Evolutionary conservation across 2,113 vertebrate genomes (phyloP).

Genomic region (Mionectes macconnelli): DNA sequence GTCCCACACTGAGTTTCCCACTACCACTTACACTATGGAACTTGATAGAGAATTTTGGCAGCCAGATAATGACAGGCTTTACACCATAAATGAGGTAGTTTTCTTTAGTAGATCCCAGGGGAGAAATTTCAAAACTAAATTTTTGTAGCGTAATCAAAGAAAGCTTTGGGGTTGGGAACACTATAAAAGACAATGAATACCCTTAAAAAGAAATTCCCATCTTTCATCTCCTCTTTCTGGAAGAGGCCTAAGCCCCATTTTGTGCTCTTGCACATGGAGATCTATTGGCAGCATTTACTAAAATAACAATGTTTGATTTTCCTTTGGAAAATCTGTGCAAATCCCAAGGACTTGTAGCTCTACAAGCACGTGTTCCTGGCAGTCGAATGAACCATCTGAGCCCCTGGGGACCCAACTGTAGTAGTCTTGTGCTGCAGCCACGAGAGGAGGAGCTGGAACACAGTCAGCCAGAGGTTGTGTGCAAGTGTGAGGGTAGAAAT

Average conservation of each 20-base stretch:
- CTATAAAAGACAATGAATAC: background rate
- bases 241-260: background rate
- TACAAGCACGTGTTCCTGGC: background rate
- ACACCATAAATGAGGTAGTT: background rate
- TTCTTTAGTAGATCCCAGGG: background rate
- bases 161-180: background rate
- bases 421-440: background rate
- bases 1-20: background rate
- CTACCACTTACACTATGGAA: background rate
- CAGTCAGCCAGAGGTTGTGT: background rate
- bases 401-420: background rate
- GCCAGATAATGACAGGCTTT: background rate
- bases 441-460: background rate
- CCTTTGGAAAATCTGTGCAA: slow-evolving; percentile 24
- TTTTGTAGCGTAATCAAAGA: slow-evolving; percentile 13
- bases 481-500: background rate
- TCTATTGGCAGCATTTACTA: background rate
- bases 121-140: background rate
- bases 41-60: background rate
- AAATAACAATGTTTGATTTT: background rate
- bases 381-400: background rate
- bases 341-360: background rate
- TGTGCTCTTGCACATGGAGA: background rate
- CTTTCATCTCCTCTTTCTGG: background rate
- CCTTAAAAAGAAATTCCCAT: background rate